Evolutionary conservation across 2,888 invertebrate genomes (phyloP).

Genomic region (Litoditis marina): DNA sequence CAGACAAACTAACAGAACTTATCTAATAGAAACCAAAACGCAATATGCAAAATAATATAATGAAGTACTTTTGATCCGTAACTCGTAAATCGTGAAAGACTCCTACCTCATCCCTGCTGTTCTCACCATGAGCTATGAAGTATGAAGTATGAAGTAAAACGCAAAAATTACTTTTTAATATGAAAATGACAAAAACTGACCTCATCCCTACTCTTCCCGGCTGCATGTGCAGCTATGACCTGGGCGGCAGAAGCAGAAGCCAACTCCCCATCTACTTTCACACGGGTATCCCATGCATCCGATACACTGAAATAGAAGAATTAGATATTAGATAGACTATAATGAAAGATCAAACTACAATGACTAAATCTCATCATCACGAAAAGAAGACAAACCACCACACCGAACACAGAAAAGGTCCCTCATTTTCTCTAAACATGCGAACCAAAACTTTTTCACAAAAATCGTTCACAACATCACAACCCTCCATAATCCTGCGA

Average conservation of each 20-base stretch:
- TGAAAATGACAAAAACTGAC: conserved; percentile 1
- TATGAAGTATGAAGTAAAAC: no score
- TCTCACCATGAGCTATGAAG: no score
- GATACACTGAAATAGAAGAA: conserved; percentile 51
- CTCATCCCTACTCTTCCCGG: conserved; percentile 37
- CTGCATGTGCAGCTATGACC: conserved; percentile 56
- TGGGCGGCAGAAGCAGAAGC: conserved; percentile 53
- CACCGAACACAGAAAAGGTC: no score
- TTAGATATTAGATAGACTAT: not conserved
- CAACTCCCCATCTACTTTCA: conserved; percentile 50
- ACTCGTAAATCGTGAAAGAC: no score
- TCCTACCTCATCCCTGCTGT: no score
- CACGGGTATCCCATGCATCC: conserved; percentile 59
- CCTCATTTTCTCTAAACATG: no score
- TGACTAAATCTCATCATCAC: not conserved
- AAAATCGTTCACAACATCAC: no score
- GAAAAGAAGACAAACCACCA: not conserved
- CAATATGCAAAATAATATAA: not conserved
- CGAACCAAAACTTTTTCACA: no score
- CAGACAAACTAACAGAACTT: no score
- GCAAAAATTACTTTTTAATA: not conserved
- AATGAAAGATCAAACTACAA: not conserved
- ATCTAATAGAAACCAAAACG: not conserved
- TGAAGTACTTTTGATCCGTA: no score
- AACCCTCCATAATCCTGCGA: no score